These are phyloP conservation scores for Cephus runcator DNA, from an alignment of 2,888 invertebrate genomes.

Conservation along the genomic window DNA sequence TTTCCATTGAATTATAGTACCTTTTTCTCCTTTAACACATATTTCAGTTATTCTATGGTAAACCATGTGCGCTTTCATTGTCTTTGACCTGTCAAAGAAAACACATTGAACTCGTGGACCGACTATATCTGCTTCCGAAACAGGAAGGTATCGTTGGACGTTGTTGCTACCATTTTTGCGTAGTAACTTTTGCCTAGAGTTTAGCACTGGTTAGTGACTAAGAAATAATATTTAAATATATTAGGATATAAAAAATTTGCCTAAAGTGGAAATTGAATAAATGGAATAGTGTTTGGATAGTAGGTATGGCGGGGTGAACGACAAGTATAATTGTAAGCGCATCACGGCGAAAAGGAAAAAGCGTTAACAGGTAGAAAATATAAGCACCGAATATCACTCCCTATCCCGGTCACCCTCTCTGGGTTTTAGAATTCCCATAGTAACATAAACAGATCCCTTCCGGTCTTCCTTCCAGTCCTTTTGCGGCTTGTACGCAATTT, in stretches of 20 bases:
- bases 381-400: constrained; percentile 28
- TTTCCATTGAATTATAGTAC: no score
- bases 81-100: no score
- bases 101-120: no score
- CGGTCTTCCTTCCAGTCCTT: background rate
- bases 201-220: no score
- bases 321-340: background rate
- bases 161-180: background rate
- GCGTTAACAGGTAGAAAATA: background rate
- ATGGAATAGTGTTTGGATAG: background rate
- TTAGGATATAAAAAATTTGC: background rate
- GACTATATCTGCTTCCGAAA: background rate
- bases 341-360: background rate
- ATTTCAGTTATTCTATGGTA: no score
- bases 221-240: no score
- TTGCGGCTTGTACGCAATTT: background rate
- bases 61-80: no score
- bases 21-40: no score
- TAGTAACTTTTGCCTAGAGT: background rate
- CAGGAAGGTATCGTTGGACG: background rate
- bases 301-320: background rate
- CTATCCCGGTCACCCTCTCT: constrained; percentile 29
- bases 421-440: constrained; percentile 57
- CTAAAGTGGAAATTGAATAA: background rate
- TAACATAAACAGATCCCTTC: constrained; percentile 55